Percentiles rank a stretch among this genome's conserved stretches.
phyloP scores from a whole-genome alignment of 2,113 vertebrate genomes.

The Coracopsis vasa region DNA sequence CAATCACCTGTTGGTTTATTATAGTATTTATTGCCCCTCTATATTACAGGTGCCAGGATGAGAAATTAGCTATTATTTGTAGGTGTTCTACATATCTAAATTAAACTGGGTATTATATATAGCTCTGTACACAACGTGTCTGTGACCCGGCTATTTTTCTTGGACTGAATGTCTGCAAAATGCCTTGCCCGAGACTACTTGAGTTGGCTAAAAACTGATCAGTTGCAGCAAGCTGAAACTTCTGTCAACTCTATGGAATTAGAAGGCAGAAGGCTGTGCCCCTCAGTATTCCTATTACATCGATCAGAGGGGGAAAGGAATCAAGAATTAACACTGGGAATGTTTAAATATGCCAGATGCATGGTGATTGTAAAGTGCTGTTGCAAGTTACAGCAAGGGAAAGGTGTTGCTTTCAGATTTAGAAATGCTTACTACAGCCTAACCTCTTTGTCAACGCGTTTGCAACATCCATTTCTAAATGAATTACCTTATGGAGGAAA shows the following conservation, averaged over 20 bases:
- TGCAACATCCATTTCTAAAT: constrained; percentile 67
- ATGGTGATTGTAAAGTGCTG: not conserved
- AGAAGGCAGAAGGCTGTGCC: not conserved
- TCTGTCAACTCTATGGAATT: not conserved
- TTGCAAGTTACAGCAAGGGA: not conserved
- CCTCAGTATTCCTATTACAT: not conserved
- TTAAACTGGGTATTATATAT: not conserved
- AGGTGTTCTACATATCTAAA: not conserved
- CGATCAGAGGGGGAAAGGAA: not conserved
- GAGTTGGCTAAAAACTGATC: not conserved
- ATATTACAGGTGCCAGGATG: not conserved
- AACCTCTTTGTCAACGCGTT: constrained; percentile 37
- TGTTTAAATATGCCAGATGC: not conserved
- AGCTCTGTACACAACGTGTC: not conserved
- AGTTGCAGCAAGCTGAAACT: constrained; percentile 8
- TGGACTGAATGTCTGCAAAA: not conserved
- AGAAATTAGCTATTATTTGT: not conserved
- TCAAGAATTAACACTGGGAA: not conserved
- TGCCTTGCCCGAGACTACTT: not conserved
- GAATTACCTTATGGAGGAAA: constrained; percentile 65
- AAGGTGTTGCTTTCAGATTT: constrained; percentile 42
- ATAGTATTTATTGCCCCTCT: not conserved
- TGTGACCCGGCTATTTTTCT: not conserved
- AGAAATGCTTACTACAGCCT: constrained; percentile 53
- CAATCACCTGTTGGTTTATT: not conserved